These are phyloP conservation scores for Elachura formosa DNA, from an alignment of 2,113 vertebrate species.

Conservation along the genomic window DNA sequence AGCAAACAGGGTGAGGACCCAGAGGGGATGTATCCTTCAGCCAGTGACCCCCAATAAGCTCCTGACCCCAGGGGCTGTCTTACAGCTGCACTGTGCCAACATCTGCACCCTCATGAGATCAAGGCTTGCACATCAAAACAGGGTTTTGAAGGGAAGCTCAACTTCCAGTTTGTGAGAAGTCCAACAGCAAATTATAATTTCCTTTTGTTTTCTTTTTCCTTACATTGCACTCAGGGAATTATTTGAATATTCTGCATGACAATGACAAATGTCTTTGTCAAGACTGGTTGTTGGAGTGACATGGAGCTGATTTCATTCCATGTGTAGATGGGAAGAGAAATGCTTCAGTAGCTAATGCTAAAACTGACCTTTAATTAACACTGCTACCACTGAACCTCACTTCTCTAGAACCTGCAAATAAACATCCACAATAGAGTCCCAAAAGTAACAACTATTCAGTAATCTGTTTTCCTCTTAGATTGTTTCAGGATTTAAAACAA, in stretches of 20 bases:
- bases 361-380: background rate
- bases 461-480: background rate
- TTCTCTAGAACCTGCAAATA: background rate
- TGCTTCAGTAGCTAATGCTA: background rate
- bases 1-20: background rate
- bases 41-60: background rate
- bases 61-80: background rate
- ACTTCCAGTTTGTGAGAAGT: background rate
- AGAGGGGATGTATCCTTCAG: background rate
- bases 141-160: background rate
- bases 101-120: accelerated
- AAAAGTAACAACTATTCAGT: background rate
- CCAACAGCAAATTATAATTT: background rate
- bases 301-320: background rate
- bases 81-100: accelerated
- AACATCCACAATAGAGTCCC: background rate
- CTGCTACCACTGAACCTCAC: background rate
- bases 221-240: background rate
- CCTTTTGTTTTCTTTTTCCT: background rate
- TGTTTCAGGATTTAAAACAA: background rate
- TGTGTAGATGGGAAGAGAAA: background rate
- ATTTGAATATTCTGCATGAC: background rate
- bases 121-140: background rate
- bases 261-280: background rate
- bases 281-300: background rate